These are phyloP conservation scores for Megaptera novaeangliae DNA, from an alignment of 2,113 vertebrate genomes.

Conservation along the genomic window DNA sequence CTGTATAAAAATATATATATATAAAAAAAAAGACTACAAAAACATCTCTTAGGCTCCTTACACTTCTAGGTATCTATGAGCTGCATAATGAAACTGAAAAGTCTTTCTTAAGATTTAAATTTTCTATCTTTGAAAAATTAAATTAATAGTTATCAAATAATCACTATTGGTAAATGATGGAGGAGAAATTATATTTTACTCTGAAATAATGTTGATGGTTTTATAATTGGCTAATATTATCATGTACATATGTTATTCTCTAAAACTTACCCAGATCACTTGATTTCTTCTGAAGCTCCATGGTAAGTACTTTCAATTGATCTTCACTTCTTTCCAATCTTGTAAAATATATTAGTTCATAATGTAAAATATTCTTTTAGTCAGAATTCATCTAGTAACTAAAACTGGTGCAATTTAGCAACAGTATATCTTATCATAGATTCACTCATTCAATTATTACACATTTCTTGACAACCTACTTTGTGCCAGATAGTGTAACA, in stretches of 20 bases:
- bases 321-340: conserved; percentile 76
- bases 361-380: conserved; percentile 40
- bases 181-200: conserved; percentile 1
- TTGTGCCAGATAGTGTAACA: neutral
- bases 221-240: conserved; percentile 33
- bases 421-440: neutral
- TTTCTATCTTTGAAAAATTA: conserved; percentile 5
- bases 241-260: neutral
- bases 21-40: neutral
- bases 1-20: too few species aligned
- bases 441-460: conserved; percentile 18
- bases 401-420: conserved; percentile 27
- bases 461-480: conserved; percentile 15
- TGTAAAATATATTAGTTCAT: conserved; percentile 54
- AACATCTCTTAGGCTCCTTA: neutral
- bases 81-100: neutral
- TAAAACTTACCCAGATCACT: conserved; percentile 80
- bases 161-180: neutral
- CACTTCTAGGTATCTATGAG: neutral
- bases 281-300: conserved; percentile 78
- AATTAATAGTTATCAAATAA: conserved; percentile 8
- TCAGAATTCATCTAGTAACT: conserved; percentile 38
- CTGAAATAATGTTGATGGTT: neutral
- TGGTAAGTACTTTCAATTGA: conserved; percentile 62
- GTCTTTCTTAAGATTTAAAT: conserved; percentile 11